A percentile compares a stretch with the other conserved stretches of the same genome.
Conservation (phyloP, 2,797 vertebrate genomes). For the Enoplosus armatus region DNA sequence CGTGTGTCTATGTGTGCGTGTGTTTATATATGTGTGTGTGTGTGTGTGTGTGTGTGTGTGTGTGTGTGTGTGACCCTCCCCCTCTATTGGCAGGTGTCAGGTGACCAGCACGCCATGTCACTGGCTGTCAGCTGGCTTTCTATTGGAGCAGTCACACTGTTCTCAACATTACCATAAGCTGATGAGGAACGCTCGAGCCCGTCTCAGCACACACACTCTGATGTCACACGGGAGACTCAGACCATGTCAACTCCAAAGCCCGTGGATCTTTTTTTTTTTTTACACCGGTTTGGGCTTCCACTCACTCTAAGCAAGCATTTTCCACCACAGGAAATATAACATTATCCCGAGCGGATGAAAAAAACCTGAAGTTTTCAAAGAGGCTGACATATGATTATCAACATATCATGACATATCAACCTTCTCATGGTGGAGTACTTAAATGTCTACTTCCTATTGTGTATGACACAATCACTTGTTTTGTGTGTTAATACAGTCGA, state of each 20-base stretch:
- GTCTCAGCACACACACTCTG: slow-evolving; percentile 57
- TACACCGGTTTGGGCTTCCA: neutral
- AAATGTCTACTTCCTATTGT: neutral
- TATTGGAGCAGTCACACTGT: slow-evolving; percentile 81
- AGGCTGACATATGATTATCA: neutral
- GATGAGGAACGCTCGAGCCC: slow-evolving; percentile 74
- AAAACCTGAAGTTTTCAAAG: neutral
- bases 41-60: slow-evolving; percentile 22
- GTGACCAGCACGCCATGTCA: slow-evolving; percentile 85
- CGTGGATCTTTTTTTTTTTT: slow-evolving; percentile 30
- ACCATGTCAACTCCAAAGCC: slow-evolving; percentile 47
- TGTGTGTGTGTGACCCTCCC: slow-evolving; percentile 58
- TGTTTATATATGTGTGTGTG: too few relatives aligned
- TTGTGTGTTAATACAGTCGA: neutral
- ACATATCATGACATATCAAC: too few relatives aligned
- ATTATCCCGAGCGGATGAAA: too few relatives aligned
- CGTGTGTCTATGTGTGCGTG: slow-evolving; percentile 74
- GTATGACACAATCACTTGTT: neutral
- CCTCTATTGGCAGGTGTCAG: slow-evolving; percentile 86
- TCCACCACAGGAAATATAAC: neutral
- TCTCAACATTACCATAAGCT: slow-evolving; percentile 83
- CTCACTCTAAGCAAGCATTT: neutral
- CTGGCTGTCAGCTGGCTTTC: slow-evolving; percentile 87
- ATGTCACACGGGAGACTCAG: slow-evolving; percentile 57
- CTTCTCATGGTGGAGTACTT: neutral